These are phyloP conservation scores for Lemur catta DNA, from an alignment of 2,797 vertebrate species.

Conservation along the genomic window DNA sequence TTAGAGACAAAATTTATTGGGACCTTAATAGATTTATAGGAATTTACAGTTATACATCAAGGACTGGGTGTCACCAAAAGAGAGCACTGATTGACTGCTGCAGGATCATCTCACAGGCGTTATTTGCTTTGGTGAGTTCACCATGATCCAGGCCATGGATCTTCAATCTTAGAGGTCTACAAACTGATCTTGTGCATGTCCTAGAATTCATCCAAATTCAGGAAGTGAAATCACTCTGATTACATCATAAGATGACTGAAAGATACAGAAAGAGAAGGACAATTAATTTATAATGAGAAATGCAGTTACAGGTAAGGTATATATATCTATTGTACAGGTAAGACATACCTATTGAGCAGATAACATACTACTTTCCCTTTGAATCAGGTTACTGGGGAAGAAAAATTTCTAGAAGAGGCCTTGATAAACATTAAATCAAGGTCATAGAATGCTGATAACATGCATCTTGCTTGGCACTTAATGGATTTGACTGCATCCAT, in stretches of 20 bases:
- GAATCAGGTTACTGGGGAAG: not conserved
- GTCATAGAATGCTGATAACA: not conserved
- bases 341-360: constrained; percentile 7
- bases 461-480: not conserved
- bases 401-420: not conserved
- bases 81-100: not conserved
- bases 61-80: constrained; percentile 22
- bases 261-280: constrained; percentile 54
- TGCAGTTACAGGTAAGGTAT: too few relatives aligned
- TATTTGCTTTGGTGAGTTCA: constrained; percentile 52
- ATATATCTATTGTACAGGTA: not conserved
- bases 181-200: constrained; percentile 45
- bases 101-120: not conserved
- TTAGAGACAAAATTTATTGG: constrained; percentile 55
- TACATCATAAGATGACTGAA: constrained; percentile 53
- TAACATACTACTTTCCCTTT: not conserved
- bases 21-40: constrained; percentile 19
- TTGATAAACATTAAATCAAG: constrained; percentile 15
- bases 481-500: not conserved
- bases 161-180: constrained; percentile 42
- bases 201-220: constrained; percentile 61
- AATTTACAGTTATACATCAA: constrained; percentile 52
- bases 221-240: constrained; percentile 38
- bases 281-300: constrained; percentile 50
- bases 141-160: constrained; percentile 8